These are phyloP conservation scores for Spea multiplicata DNA, from an alignment of 2,113 vertebrate species.

Conservation along the genomic window DNA sequence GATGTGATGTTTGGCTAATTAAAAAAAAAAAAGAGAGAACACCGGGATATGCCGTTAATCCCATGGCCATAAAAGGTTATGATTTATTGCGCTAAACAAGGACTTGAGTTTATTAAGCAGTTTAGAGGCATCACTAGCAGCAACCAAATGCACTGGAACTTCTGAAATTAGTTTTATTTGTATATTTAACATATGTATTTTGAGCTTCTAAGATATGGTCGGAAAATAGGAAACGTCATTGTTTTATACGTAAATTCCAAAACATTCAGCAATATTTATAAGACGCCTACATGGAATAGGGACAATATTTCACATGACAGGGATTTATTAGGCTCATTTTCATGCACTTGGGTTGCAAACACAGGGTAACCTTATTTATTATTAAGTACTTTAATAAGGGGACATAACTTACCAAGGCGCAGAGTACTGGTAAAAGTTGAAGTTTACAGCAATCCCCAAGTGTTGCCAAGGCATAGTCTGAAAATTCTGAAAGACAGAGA, in stretches of 20 bases:
- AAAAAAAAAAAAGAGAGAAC: conserved; percentile 34
- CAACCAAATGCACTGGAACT: neutral
- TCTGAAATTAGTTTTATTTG: conserved; percentile 19
- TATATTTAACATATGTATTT: neutral
- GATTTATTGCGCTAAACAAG: conserved; percentile 27
- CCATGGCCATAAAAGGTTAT: neutral
- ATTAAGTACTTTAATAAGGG: no score
- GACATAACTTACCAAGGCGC: conserved; percentile 64
- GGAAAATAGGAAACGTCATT: no score
- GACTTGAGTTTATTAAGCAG: neutral
- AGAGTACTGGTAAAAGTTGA: conserved; percentile 56
- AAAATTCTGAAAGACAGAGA: conserved; percentile 73
- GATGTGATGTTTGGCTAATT: conserved; percentile 64
- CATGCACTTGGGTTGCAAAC: no score
- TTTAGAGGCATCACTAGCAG: neutral
- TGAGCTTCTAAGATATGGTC: no score
- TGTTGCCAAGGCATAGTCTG: conserved; percentile 60
- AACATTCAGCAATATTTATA: no score
- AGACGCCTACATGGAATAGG: no score
- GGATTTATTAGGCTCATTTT: no score
- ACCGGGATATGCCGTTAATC: conserved; percentile 17
- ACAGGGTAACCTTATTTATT: no score
- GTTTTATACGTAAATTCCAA: no score
- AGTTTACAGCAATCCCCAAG: conserved; percentile 75
- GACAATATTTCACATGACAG: no score